Base-by-base conservation (phyloP, 35 echinoderm and acorn worm genomes). In the Lytechinus variegatus region DNA sequence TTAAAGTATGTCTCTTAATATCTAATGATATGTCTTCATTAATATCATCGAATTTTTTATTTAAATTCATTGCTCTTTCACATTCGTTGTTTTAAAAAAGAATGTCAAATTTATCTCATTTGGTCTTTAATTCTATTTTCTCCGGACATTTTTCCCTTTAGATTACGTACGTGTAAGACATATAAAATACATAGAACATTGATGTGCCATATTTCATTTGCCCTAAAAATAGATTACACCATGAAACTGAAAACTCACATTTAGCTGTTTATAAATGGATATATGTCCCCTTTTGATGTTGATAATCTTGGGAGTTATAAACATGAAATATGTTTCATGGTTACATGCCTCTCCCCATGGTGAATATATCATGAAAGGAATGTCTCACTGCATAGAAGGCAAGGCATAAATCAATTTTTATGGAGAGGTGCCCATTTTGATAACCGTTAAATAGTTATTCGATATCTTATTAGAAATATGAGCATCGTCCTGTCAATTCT, bases 381-480 rank as follows among this genome's bases (percentile, higher is more conserved):
- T 79, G 19, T 79, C 66, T 79, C 19, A 7, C n/a, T 16, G 21
- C 19, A 24, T 24, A 7, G 66, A 79, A 79, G 66, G n/a, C 66
- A 79, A 58, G 7, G 66, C 66, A 79, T 79, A 79, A 79, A 79
- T 79, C 66, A 79, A 79, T 79, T 79, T 44, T 79, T 79, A 79
- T n/a, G 66, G 66, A 79, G 66, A 24, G 66, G 66, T 79, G 19
- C 66, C 19, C 66, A 79, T 79, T 79, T 58, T 79, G n/a, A 79
- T 16, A 79, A 79, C 12, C 16, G 19, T 79, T 79, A 79, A 79
- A 79, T 79, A 24, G 66, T n/a, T 79, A 79, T 79, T 79, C n/a
- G 66, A 79, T 79, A 79, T 79, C 66, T 79, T 24, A 79, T 79
- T 79, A 79, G 66, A 79, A 79, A 79, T n/a, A 79, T 79, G 66